Evolutionary conservation across 2,113 vertebrate species (phyloP).

Genomic region (Albula glossodonta): DNA sequence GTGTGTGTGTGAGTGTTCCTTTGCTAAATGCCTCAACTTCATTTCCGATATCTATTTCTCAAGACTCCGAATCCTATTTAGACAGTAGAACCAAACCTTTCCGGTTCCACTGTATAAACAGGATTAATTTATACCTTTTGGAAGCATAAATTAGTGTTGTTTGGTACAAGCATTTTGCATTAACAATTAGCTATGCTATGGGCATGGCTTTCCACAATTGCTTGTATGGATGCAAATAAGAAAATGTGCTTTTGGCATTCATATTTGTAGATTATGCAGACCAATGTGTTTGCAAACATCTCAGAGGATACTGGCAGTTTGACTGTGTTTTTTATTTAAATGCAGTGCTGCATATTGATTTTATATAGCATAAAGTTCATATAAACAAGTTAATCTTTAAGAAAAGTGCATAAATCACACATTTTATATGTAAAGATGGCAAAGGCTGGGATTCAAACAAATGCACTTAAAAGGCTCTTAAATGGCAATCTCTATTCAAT

Average conservation of each 20-base stretch:
- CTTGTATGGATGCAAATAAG: slow-evolving; percentile 58
- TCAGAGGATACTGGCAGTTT: background rate
- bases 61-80: slow-evolving; percentile 34
- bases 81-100: slow-evolving; percentile 37
- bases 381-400: background rate
- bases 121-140: slow-evolving; percentile 65
- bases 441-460: background rate
- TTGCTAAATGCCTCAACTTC: background rate
- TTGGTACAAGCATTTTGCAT: slow-evolving; percentile 69
- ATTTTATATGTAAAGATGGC: too few relatives aligned
- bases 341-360: background rate
- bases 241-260: slow-evolving; percentile 13
- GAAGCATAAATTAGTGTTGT: slow-evolving; percentile 55
- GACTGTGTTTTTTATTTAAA: too few relatives aligned
- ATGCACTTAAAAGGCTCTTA: background rate
- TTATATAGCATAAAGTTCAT: background rate
- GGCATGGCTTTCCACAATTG: slow-evolving; percentile 54
- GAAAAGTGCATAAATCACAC: background rate
- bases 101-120: slow-evolving; percentile 61
- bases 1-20: background rate
- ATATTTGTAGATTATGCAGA: background rate
- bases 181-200: slow-evolving; percentile 66
- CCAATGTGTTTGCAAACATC: background rate
- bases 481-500: background rate
- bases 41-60: background rate